These are phyloP conservation scores for Kuschelorhynchus macadamiae DNA, from an alignment of 2,888 invertebrate genomes.

Conservation along the genomic window DNA sequence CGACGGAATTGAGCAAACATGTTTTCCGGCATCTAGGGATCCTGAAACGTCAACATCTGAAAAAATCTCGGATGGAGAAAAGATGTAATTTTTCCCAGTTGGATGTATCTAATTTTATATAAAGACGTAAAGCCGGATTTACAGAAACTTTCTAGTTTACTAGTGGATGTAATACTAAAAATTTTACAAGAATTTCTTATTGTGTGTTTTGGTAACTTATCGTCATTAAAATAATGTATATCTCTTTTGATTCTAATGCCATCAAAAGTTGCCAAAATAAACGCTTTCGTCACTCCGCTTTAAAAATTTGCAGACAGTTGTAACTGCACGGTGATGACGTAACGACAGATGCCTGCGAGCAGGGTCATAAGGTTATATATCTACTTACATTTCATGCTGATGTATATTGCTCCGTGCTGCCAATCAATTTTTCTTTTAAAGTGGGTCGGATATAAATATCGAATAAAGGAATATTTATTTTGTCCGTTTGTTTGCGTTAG, in stretches of 20 bases:
- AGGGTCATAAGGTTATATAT: constrained; percentile 28
- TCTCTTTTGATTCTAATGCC: background rate
- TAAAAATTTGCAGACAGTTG: constrained; percentile 2
- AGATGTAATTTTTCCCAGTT: too few relatives aligned
- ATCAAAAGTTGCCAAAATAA: too few relatives aligned
- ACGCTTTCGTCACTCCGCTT: background rate
- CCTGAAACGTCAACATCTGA: too few relatives aligned
- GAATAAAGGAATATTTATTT: constrained; percentile 21
- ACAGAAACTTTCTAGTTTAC: too few relatives aligned
- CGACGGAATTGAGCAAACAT: too few relatives aligned
- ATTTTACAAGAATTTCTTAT: too few relatives aligned
- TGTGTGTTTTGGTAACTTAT: too few relatives aligned
- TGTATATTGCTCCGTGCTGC: constrained; percentile 34
- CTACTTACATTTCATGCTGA: constrained; percentile 34
- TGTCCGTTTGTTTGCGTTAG: constrained; percentile 26
- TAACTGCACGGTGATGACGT: constrained; percentile 22
- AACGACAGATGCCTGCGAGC: constrained; percentile 34
- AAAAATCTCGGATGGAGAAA: too few relatives aligned
- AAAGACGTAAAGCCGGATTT: too few relatives aligned
- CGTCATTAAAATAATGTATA: background rate
- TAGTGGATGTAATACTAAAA: too few relatives aligned
- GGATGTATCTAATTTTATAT: too few relatives aligned
- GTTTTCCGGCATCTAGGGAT: too few relatives aligned
- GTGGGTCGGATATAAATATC: constrained; percentile 31
- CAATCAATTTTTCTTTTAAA: constrained; percentile 36